A percentile compares a stretch with the other conserved stretches of the same genome.
These are phyloP conservation scores for Drosophila mulleri DNA, from an alignment of 2,888 invertebrate species.

Conservation along the genomic window DNA sequence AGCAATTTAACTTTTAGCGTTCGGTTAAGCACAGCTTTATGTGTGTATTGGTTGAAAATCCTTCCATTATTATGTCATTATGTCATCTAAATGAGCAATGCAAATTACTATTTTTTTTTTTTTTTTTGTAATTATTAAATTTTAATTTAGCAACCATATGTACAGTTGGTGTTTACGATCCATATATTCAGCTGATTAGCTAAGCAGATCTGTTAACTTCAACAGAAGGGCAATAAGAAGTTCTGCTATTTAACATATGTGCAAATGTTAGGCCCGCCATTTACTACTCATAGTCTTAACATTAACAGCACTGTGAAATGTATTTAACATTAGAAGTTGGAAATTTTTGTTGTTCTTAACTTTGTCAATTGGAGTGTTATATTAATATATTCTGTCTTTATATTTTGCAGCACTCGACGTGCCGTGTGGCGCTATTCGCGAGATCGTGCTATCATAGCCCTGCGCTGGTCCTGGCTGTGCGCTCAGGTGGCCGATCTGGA, in stretches of 20 bases:
- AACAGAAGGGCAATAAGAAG: too few species aligned
- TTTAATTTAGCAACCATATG: neutral
- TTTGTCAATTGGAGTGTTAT: neutral
- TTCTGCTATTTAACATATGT: neutral
- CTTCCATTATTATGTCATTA: neutral
- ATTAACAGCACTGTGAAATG: neutral
- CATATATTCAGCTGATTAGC: neutral
- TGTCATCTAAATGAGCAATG: neutral
- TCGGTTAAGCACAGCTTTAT: neutral
- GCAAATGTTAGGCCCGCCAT: neutral
- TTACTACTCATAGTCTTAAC: too few species aligned
- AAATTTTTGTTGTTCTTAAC: neutral
- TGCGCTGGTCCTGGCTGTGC: slow-evolving; percentile 96
- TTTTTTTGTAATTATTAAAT: neutral
- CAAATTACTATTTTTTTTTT: neutral
- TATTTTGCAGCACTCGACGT: slow-evolving; percentile 88
- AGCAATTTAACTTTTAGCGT: neutral
- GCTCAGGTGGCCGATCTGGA: slow-evolving; percentile 97
- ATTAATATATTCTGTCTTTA: neutral
- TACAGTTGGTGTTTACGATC: neutral
- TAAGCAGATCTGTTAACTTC: neutral
- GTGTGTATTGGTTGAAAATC: neutral
- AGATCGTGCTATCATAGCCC: slow-evolving; percentile 92
- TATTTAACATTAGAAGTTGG: neutral
- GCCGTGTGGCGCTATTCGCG: slow-evolving; percentile 93